Percentiles rank a stretch among this genome's conserved stretches.
Evolutionary conservation across 2,888 invertebrate genomes (phyloP).

Genomic region (Lycocerus yunnanus): DNA sequence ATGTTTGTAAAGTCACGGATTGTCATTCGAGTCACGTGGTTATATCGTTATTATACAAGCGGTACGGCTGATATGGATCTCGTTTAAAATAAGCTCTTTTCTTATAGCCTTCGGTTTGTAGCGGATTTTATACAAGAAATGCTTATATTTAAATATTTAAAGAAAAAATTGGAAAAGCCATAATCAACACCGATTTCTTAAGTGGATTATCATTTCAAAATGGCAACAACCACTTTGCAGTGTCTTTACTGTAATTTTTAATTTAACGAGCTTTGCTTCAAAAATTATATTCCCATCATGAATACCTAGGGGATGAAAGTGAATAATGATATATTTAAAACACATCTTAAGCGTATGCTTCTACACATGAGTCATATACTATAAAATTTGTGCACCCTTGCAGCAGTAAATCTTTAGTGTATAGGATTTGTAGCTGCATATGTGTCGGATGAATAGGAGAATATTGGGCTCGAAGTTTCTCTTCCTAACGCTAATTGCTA

Average conservation of each 20-base stretch:
- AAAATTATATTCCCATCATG: background rate
- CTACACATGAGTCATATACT: conserved; percentile 24
- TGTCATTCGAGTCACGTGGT: conserved; percentile 47
- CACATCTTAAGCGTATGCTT: conserved; percentile 16
- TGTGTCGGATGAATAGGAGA: conserved; percentile 20
- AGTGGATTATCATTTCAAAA: background rate
- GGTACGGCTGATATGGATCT: conserved; percentile 32
- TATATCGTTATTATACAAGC: conserved; percentile 45
- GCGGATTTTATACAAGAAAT: conserved; percentile 21
- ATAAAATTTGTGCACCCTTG: conserved; percentile 30
- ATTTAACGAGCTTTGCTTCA: background rate
- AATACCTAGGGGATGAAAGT: background rate
- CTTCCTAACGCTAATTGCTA: conserved; percentile 16
- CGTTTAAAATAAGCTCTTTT: conserved; percentile 24
- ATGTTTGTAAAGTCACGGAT: conserved; percentile 46
- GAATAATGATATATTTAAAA: background rate
- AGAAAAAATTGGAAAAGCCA: background rate
- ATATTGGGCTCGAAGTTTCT: conserved; percentile 16
- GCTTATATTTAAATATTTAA: background rate
- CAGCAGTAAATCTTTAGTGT: conserved; percentile 28
- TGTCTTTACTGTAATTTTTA: background rate
- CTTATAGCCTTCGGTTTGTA: conserved; percentile 24
- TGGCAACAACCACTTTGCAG: background rate
- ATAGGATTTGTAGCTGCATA: conserved; percentile 19
- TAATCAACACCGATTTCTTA: background rate